Percentiles rank a stretch among this genome's conserved stretches.
Evolutionary conservation across 2,888 invertebrate genomes (phyloP).

Genomic region (Orthosia cruda): DNA sequence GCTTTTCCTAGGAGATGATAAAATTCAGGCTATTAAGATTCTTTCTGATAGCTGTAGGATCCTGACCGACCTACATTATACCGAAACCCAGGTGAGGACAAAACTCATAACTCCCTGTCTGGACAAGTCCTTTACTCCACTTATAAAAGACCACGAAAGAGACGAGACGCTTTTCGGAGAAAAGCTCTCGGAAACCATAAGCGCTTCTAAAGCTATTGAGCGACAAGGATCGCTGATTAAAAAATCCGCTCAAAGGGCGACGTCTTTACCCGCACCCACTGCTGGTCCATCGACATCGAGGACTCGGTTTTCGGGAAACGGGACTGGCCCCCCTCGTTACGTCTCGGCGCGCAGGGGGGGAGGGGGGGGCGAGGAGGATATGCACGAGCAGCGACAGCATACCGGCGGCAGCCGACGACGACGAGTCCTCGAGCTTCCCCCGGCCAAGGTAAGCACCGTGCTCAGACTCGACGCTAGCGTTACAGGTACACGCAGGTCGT

Average conservation of each 20-base stretch:
- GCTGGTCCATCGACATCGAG: neutral
- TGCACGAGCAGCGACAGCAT: neutral
- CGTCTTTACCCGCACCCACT: neutral
- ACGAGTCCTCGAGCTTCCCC: too few relatives aligned
- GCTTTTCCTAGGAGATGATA: too few relatives aligned
- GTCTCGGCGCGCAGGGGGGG: neutral
- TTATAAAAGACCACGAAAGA: constrained; percentile 6
- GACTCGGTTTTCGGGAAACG: constrained; percentile 4
- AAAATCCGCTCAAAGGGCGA: neutral
- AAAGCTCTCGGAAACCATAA: neutral
- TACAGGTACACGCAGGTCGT: too few relatives aligned
- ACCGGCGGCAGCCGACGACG: too few relatives aligned
- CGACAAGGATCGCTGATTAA: constrained; percentile 4
- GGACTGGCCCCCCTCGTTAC: constrained; percentile 1
- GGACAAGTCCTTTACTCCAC: neutral
- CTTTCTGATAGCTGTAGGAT: too few relatives aligned
- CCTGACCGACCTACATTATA: too few relatives aligned
- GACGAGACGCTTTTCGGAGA: neutral
- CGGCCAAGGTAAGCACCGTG: too few relatives aligned
- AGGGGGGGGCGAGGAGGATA: neutral
- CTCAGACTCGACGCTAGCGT: too few relatives aligned
- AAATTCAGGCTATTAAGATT: too few relatives aligned
- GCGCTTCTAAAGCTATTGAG: constrained; percentile 6
- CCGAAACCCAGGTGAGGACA: too few relatives aligned
- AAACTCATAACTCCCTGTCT: neutral